Base-by-base conservation (phyloP, 2,888 invertebrate genomes). In the Chaetoderma sp. region DNA sequence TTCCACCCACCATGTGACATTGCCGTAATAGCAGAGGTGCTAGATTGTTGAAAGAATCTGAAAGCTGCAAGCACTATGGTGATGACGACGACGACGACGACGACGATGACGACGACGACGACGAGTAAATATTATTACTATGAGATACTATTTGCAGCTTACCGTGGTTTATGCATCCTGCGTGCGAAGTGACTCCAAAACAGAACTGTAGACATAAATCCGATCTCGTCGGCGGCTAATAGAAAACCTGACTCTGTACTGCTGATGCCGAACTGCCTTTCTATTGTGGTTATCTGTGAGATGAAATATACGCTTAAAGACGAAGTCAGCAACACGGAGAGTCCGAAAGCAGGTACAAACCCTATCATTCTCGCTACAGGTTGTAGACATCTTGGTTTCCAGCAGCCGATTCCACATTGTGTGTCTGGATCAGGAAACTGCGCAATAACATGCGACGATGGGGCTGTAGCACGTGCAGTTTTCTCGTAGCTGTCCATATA, bases 201-300 rank as follows among this genome's bases (percentile, higher is more conserved):
- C 8, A 72, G 59, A 1, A 68, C 69, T 27, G 58, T 59, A 1
- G 60, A 25, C 57, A 81, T 63, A 66, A 73, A 81, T 33, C 81
- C 80, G n/a, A 81, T 72, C 64, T 82, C 80, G 63, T 82, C 81
- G 64, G 78, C 77, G 55, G 77, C 77, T 68, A 81, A 73, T 6
- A 82, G 64, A 23, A 81, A 66, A 0, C 82, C 82, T 2, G 76
- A 74, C 52, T 78, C 71, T 13, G 78, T 72, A 65, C 78, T 79
- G 67, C 77, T 78, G 44, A 82, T 73, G 10, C 80, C 79, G 65
- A 78, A 82, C 67, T 78, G 75, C 42, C 70, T 75, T 66, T 82
- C 82, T 23, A 82, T 68, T 45, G 80, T 78, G 1, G 80, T 78
- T 23, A 78, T 76, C 73, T 79, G 78, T 10, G 78, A 78, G 33